Evolutionary conservation across 2,113 vertebrate species (phyloP), one percentile per base, ranked within the genome.

Genomic region (Egretta garzetta): DNA sequence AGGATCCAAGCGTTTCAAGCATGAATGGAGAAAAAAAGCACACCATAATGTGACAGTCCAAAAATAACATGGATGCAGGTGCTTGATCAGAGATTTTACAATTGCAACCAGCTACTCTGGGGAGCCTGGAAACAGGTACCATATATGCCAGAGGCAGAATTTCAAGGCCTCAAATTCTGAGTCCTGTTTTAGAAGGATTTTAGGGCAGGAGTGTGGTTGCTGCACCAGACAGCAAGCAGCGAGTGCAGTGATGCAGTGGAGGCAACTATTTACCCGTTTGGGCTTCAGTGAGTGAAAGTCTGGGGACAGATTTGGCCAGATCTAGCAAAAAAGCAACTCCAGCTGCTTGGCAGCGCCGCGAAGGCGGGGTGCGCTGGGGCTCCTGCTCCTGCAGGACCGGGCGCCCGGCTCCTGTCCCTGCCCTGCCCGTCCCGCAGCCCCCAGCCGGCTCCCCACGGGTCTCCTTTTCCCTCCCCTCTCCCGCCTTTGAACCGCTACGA

Each of bases 111-210:
- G 41, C 30, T 58, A 5, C 60, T 66, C 35, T 4, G 10, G 27
- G 13, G 79, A 63, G 12, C 26, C 27, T 35, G 26, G 15, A 33
- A 96, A 35, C 75, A 55, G 15, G 35, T 64, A 62, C 7, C 37
- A 20, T 1, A 2, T 9, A 12, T 1, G 13, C 2, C 50, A 75
- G 2, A 3, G 35, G 32, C 28, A 35, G 53, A 64, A 84, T 41
- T 60, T 45, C 50, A 37, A 26, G 30, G 35, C 20, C 39, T 35
- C 32, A 33, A 43, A 77, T 56, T 50, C 49, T 1, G 18, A 12
- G 35, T 26, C 45, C 32, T 17, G 8, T 30, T 92, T 41, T 17
- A 64, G 33, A 50, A 58, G 32, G 32, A 58, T n/a, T 58, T 66
- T 27, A 56, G 41, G n/a, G 68, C 41, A 37, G 14, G 8, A 52